Percentiles rank a stretch among this genome's conserved stretches.
phyloP scores from a whole-genome alignment of 2,888 invertebrate species.

The Apamea monoglypha region DNA sequence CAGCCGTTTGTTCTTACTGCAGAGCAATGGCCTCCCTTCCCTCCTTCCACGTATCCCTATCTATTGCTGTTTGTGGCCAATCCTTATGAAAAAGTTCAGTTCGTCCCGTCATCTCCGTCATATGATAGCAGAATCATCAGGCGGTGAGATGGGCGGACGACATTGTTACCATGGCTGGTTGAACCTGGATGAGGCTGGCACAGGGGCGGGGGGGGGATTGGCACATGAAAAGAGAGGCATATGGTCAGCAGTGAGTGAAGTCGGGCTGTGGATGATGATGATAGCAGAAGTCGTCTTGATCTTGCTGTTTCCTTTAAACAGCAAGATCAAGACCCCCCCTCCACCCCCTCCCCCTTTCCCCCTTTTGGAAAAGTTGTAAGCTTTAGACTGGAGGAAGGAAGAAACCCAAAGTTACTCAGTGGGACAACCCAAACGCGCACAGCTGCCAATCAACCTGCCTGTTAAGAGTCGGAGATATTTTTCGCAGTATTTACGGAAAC shows the following conservation, averaged over 20 bases:
- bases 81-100: neutral
- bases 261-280: too few relatives aligned
- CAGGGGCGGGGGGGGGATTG: too few relatives aligned
- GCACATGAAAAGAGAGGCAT: too few relatives aligned
- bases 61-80: neutral
- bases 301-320: too few relatives aligned
- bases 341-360: too few relatives aligned
- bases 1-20: too few relatives aligned
- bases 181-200: too few relatives aligned
- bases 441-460: neutral
- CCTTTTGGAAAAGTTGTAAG: too few relatives aligned
- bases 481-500: neutral
- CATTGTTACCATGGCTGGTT: too few relatives aligned
- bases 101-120: neutral
- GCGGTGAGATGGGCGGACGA: too few relatives aligned
- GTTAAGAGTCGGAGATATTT: neutral
- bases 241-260: too few relatives aligned
- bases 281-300: neutral
- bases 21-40: neutral
- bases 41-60: neutral
- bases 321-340: too few relatives aligned
- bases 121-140: neutral
- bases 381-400: fast-evolving
- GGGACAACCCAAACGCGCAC: neutral
- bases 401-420: neutral